Percentiles rank a stretch among this genome's conserved stretches.
These are phyloP conservation scores for Gopherus flavomarginatus DNA, from an alignment of 2,113 vertebrate genomes.

Conservation along the genomic window DNA sequence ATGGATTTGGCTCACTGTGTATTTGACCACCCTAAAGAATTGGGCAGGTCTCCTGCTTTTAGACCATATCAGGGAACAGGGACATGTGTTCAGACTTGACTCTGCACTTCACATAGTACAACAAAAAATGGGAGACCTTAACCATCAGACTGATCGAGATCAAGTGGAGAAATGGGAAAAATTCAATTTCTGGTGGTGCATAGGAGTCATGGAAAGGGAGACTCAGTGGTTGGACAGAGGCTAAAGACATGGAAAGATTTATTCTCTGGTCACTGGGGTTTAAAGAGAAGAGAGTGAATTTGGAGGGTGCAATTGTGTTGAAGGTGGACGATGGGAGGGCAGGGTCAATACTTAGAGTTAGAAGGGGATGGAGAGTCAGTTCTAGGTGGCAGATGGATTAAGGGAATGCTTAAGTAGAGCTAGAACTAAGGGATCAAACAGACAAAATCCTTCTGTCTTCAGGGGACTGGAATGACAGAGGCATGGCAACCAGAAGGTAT, in stretches of 20 bases:
- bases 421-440: background rate
- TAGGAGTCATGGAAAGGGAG: background rate
- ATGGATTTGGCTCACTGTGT: background rate
- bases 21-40: background rate
- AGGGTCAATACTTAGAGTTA: background rate
- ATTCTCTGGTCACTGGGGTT: background rate
- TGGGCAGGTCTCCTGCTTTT: constrained; percentile 4
- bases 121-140: background rate
- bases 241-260: background rate
- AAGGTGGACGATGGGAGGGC: background rate
- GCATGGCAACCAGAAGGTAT: background rate
- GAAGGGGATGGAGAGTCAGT: background rate
- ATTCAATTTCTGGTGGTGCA: background rate
- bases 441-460: background rate
- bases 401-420: background rate
- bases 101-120: background rate
- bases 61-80: background rate
- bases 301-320: background rate
- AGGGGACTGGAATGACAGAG: background rate
- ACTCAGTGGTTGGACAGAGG: background rate
- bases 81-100: background rate
- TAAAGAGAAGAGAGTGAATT: background rate
- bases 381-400: background rate
- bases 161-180: background rate
- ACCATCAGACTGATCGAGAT: background rate